Conservation (phyloP, 2,888 invertebrate species). For the Drosophila sordidula region DNA sequence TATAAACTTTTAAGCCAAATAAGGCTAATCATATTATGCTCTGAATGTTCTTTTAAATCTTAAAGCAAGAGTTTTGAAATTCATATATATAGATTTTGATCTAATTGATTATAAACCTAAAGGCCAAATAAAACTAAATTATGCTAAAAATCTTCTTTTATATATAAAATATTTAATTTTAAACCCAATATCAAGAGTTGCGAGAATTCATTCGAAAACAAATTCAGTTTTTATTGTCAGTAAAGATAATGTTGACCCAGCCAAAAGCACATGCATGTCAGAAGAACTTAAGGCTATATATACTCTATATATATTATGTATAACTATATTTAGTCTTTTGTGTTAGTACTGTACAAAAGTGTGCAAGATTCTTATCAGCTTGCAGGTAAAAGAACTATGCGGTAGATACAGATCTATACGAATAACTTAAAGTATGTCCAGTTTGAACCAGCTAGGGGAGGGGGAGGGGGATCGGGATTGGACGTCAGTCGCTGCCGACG, state of each 20-base stretch:
- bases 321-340: conserved; percentile 30
- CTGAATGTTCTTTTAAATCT: too few species aligned
- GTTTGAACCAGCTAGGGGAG: conserved; percentile 12
- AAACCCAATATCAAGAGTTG: too few species aligned
- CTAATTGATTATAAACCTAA: too few species aligned
- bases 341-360: conserved; percentile 41
- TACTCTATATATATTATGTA: conserved; percentile 3
- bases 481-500: conserved; percentile 64
- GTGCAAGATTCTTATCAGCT: conserved; percentile 10
- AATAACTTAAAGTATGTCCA: conserved; percentile 26
- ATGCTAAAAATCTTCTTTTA: too few species aligned
- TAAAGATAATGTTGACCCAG: conserved; percentile 40
- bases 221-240: conserved; percentile 40
- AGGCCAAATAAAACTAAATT: too few species aligned
- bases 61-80: too few species aligned
- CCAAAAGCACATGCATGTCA: conserved; percentile 56
- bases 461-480: background rate
- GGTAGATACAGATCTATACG: conserved; percentile 16
- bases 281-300: conserved; percentile 16
- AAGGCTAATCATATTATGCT: too few species aligned
- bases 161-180: too few species aligned
- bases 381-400: conserved; percentile 11
- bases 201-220: conserved; percentile 10
- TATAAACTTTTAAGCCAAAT: too few species aligned
- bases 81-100: too few species aligned